Evolutionary conservation across 1,140 invertebrate genomes (phyloP).

Genomic region (Eueides isabella): DNA sequence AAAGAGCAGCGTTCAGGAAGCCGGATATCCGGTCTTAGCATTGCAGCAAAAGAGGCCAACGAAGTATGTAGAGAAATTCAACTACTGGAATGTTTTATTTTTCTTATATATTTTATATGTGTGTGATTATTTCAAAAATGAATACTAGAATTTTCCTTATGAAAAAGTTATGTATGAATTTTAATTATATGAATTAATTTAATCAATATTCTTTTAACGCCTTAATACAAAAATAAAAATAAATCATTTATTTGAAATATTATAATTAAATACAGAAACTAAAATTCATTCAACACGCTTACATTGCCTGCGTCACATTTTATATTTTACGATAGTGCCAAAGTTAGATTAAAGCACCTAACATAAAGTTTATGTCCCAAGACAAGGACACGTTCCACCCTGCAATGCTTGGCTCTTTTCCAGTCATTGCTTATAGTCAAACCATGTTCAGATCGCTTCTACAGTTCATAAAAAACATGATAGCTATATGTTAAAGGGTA

Average conservation of each 20-base stretch:
- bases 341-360: conserved; percentile 35
- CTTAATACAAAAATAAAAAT: too few species aligned
- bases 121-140: too few species aligned
- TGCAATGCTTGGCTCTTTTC: conserved; percentile 31
- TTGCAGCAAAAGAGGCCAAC: conserved; percentile 18
- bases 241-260: not conserved
- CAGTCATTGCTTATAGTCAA: conserved; percentile 25
- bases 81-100: conserved; percentile 3
- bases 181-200: too few species aligned
- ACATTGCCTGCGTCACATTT: conserved; percentile 27
- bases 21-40: conserved; percentile 18
- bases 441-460: not conserved
- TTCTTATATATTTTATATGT: not conserved
- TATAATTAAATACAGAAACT: not conserved
- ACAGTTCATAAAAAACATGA: not conserved
- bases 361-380: conserved; percentile 33
- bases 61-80: conserved; percentile 7
- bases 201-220: too few species aligned
- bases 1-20: conserved; percentile 14
- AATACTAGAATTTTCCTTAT: too few species aligned
- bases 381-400: conserved; percentile 26
- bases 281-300: not conserved
- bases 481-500: not conserved
- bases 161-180: too few species aligned
- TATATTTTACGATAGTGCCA: conserved; percentile 35